Evolutionary conservation across 2,797 vertebrate species (phyloP).

Genomic region (Moxostoma hubbsi): DNA sequence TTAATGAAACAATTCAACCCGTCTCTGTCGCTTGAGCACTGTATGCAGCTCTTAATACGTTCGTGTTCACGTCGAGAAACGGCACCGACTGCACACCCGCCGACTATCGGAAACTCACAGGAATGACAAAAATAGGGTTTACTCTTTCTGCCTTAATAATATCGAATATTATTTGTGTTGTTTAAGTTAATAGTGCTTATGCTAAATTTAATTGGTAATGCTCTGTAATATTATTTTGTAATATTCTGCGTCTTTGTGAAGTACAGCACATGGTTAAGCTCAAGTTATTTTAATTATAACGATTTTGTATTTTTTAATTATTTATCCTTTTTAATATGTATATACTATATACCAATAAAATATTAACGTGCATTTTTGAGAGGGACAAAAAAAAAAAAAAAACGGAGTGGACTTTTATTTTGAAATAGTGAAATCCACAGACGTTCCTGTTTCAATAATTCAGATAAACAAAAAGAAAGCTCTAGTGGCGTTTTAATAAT

Average conservation of each 20-base stretch:
- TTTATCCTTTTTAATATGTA: not conserved
- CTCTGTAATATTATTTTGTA: not conserved
- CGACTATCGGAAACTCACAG: not conserved
- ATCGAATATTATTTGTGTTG: no score
- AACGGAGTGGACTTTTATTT: constrained; percentile 34
- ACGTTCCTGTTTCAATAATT: constrained; percentile 42
- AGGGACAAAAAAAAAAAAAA: not conserved
- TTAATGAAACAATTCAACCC: not conserved
- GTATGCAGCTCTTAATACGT: not conserved
- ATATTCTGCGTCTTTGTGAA: not conserved
- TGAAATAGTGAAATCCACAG: not conserved
- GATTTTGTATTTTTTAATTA: no score
- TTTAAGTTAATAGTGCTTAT: not conserved
- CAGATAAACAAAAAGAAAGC: constrained; percentile 46
- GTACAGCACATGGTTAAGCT: not conserved
- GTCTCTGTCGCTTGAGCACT: not conserved
- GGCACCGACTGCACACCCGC: not conserved
- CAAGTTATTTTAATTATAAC: no score
- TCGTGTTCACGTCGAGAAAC: no score
- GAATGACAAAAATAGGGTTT: not conserved
- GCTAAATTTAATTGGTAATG: no score
- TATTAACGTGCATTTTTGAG: not conserved
- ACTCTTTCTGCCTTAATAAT: no score
- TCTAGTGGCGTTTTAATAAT: constrained; percentile 6
- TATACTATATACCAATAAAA: not conserved